Evolutionary conservation across 2,888 invertebrate species (phyloP).

Genomic region (Machimus rusticus): DNA sequence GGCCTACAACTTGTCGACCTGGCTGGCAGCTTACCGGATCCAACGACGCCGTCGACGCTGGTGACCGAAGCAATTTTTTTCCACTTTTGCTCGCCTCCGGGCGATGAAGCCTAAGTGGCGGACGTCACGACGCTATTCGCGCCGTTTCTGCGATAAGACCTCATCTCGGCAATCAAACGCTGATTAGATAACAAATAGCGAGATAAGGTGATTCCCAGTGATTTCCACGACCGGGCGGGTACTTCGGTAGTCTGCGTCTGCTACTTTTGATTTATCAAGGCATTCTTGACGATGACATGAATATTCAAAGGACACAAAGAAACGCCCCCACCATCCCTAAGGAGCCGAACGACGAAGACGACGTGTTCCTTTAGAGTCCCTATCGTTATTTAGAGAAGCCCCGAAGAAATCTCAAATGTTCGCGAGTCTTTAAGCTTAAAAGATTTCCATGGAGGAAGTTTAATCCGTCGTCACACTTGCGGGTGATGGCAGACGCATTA

Average conservation of each 20-base stretch:
- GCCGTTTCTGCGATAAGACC: neutral
- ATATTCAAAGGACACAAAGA: neutral
- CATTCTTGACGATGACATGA: neutral
- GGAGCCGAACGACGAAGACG: neutral
- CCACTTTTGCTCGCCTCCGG: neutral
- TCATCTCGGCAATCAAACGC: neutral
- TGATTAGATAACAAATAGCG: neutral
- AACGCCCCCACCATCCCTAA: neutral
- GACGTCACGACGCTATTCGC: neutral
- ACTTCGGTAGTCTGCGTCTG: neutral
- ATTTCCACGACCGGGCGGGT: neutral
- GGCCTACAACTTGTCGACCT: neutral
- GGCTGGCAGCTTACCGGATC: neutral
- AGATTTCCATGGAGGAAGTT: neutral
- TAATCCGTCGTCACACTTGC: neutral
- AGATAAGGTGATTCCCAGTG: neutral
- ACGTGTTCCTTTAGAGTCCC: neutral
- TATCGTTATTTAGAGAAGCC: neutral
- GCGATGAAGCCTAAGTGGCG: neutral
- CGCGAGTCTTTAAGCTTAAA: neutral
- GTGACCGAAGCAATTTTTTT: neutral
- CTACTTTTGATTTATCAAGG: neutral
- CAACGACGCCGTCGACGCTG: neutral
- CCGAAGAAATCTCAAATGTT: neutral
- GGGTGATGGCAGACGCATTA: neutral